Conservation (phyloP, 2,113 vertebrate species). For the Cyanoramphus novaezelandiae region DNA sequence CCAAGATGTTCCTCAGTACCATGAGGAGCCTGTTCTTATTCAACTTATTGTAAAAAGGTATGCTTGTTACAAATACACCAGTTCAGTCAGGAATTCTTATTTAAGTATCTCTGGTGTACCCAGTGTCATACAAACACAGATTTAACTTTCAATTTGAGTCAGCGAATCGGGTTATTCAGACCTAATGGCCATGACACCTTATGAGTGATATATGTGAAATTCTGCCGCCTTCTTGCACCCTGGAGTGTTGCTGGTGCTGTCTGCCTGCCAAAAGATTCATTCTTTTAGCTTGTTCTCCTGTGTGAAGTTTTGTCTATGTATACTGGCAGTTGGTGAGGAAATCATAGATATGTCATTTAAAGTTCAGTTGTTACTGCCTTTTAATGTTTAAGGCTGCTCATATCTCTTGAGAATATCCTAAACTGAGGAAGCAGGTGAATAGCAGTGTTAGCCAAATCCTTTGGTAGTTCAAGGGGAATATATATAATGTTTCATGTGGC, state of each 20-base stretch:
- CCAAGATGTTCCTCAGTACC: neutral
- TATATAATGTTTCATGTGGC: neutral
- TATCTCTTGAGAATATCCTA: neutral
- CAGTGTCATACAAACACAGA: neutral
- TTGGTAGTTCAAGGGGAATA: neutral
- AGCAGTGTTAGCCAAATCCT: neutral
- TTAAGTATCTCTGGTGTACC: neutral
- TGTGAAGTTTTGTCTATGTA: neutral
- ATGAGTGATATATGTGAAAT: accelerated
- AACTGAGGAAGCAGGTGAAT: neutral
- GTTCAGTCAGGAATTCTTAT: neutral
- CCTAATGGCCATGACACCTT: neutral
- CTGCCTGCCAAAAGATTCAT: neutral
- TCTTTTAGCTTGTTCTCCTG: neutral
- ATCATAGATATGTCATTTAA: neutral
- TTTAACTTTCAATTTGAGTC: neutral
- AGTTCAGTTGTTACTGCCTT: neutral
- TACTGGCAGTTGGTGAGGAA: neutral
- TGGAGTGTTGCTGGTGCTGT: neutral
- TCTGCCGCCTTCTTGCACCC: neutral
- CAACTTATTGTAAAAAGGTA: conserved; percentile 80
- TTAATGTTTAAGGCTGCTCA: neutral
- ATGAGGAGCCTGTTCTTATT: conserved; percentile 61
- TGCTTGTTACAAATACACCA: neutral
- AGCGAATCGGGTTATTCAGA: neutral